A percentile compares a stretch with the other conserved stretches of the same genome.
Evolutionary conservation across 2,113 vertebrate species (phyloP).

Genomic region (Ailuropoda melanoleuca): DNA sequence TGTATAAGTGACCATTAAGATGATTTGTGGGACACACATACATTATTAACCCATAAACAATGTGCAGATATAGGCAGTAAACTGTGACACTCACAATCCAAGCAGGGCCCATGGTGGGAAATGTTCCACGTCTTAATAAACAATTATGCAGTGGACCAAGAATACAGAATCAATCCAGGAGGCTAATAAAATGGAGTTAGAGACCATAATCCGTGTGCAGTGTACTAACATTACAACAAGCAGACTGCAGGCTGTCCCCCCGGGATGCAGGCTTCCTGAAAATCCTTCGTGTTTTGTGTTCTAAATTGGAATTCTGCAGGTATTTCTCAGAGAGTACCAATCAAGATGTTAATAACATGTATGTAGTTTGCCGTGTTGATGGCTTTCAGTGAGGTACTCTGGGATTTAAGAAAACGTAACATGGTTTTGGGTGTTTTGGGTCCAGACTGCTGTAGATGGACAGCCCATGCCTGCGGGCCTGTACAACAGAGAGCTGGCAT

Average conservation of each 20-base stretch:
- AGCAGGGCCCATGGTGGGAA: rapidly evolving
- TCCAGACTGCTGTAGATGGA: rapidly evolving
- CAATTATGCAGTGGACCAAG: not conserved
- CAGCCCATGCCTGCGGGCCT: not conserved
- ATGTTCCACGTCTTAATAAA: not conserved
- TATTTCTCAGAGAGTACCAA: not conserved
- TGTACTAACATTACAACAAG: rapidly evolving
- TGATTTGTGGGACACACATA: not conserved
- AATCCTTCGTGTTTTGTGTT: rapidly evolving
- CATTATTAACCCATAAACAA: not conserved
- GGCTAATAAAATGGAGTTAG: not conserved
- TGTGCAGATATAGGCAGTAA: not conserved
- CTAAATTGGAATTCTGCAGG: not conserved
- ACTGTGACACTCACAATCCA: not conserved
- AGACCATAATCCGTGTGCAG: rapidly evolving
- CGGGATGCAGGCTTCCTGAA: not conserved
- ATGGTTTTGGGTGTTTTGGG: not conserved
- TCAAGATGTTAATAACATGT: not conserved
- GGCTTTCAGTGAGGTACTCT: not conserved
- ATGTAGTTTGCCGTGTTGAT: rapidly evolving
- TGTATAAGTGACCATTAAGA: not conserved
- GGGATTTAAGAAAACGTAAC: not conserved
- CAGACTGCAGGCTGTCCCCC: rapidly evolving
- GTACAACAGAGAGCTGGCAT: rapidly evolving
- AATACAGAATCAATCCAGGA: not conserved